These are phyloP conservation scores for Lithophane socia DNA, from an alignment of 2,888 invertebrate genomes.

Conservation along the genomic window DNA sequence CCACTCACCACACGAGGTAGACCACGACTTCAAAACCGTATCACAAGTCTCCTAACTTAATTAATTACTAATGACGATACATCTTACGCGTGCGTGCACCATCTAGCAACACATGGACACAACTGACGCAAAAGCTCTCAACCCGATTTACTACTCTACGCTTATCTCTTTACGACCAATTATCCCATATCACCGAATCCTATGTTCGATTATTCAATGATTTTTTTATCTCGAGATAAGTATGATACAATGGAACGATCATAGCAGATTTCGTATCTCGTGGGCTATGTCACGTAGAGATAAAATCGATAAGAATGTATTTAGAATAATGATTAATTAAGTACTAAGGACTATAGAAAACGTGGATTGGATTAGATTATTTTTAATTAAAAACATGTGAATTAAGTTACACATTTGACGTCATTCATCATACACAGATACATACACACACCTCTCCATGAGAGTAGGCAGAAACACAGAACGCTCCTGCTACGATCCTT, in stretches of 20 bases:
- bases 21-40: conserved; percentile 19
- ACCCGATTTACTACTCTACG: conserved; percentile 16
- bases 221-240: conserved; percentile 39
- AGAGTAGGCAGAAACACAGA: no score
- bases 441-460: no score
- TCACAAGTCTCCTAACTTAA: conserved; percentile 20
- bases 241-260: conserved; percentile 15
- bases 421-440: background rate
- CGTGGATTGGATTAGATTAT: conserved; percentile 39
- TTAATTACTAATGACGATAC: conserved; percentile 32
- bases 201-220: conserved; percentile 43
- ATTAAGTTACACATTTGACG: background rate
- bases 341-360: conserved; percentile 46
- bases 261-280: conserved; percentile 64
- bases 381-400: background rate
- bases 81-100: conserved; percentile 58
- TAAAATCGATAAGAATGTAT: conserved; percentile 73
- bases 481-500: no score
- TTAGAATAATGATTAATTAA: conserved; percentile 62
- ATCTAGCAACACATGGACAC: conserved; percentile 31
- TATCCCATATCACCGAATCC: conserved; percentile 38
- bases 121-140: conserved; percentile 50
- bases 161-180: conserved; percentile 29
- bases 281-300: conserved; percentile 80
- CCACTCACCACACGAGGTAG: conserved; percentile 54